Percentiles rank a stretch among this genome's conserved stretches.
phyloP scores from a whole-genome alignment of 1,140 invertebrate genomes.

The Heliconius hewitsoni region DNA sequence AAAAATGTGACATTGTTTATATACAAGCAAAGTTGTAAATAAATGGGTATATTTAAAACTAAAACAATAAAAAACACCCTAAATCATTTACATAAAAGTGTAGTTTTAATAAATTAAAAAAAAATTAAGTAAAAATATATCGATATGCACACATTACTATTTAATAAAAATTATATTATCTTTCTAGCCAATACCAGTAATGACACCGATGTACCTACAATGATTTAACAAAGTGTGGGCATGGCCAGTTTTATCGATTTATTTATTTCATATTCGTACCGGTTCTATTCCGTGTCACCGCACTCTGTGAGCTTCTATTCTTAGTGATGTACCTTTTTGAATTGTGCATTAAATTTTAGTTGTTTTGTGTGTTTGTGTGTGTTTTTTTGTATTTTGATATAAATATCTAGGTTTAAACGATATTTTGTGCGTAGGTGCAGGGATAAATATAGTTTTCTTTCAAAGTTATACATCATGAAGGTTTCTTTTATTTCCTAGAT shows the following conservation, averaged over 20 bases:
- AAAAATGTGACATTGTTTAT: too few species aligned
- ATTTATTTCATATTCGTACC: conserved; percentile 62
- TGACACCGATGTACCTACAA: conserved; percentile 72
- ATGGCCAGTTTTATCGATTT: conserved; percentile 64
- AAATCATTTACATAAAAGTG: background rate
- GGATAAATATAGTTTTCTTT: too few species aligned
- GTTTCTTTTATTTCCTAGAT: too few species aligned
- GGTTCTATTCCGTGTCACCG: conserved; percentile 67
- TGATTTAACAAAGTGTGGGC: conserved; percentile 70
- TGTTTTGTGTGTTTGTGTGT: background rate
- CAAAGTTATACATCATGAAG: too few species aligned
- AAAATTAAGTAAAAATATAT: conserved; percentile 29
- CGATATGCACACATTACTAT: conserved; percentile 59
- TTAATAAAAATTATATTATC: conserved; percentile 59
- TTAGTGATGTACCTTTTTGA: conserved; percentile 11
- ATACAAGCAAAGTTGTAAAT: too few species aligned
- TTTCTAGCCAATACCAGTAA: conserved; percentile 77
- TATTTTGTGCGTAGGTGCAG: too few species aligned
- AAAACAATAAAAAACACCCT: background rate
- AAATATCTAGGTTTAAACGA: background rate
- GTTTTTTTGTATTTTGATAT: background rate
- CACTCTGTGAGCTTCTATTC: conserved; percentile 46
- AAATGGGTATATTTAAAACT: background rate
- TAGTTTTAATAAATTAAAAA: background rate
- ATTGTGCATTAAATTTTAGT: background rate